phyloP scores from a whole-genome alignment of 2,888 invertebrate species.

The Eupithecia centaureata region DNA sequence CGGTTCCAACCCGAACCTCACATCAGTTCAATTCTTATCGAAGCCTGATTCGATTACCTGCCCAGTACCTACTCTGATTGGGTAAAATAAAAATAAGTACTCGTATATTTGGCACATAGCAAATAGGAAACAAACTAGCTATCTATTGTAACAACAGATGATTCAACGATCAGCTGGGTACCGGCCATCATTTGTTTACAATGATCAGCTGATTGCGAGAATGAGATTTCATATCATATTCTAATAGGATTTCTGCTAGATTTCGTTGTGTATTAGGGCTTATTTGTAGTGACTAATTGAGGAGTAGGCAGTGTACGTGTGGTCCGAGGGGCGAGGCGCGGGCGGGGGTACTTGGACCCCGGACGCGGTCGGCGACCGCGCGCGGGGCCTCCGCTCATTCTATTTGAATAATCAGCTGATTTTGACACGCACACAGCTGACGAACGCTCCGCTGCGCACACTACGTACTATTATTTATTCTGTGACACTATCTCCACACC shows the following conservation, averaged over 20 bases:
- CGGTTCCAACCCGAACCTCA: slow-evolving; percentile 17
- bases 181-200: slow-evolving; percentile 72
- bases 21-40: slow-evolving; percentile 2
- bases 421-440: slow-evolving; percentile 84
- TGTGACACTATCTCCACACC: slow-evolving; percentile 62
- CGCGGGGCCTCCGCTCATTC: slow-evolving; percentile 62
- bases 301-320: slow-evolving; percentile 17
- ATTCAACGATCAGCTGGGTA: slow-evolving; percentile 28
- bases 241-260: slow-evolving; percentile 55
- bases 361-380: slow-evolving; percentile 73
- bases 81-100: background rate
- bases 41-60: slow-evolving; percentile 4
- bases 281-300: background rate
- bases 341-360: slow-evolving; percentile 43
- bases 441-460: slow-evolving; percentile 66
- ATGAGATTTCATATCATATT: slow-evolving; percentile 47
- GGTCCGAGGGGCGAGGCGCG: slow-evolving; percentile 36
- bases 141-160: background rate
- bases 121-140: background rate
- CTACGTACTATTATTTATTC: too few relatives aligned
- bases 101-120: background rate
- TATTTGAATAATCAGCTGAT: slow-evolving; percentile 85
- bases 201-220: slow-evolving; percentile 78
- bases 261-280: background rate
- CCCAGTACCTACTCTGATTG: slow-evolving; percentile 8